Evolutionary conservation across 2,113 vertebrate species (phyloP).

Genomic region (Notothenia rossii): DNA sequence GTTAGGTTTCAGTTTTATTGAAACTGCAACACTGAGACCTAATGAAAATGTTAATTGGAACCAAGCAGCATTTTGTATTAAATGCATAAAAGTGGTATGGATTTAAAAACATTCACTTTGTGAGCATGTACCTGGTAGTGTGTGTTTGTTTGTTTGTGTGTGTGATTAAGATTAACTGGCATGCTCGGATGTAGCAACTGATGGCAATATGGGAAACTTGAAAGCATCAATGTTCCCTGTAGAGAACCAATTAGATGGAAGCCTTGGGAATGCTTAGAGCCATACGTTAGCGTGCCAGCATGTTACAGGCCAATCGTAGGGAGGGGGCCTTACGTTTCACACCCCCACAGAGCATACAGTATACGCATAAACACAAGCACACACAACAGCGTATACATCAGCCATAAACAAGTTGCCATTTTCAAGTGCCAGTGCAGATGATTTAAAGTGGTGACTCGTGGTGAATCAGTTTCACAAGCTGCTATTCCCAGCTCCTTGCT

Average conservation of each 20-base stretch:
- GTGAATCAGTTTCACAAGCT: not conserved
- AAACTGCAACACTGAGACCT: not conserved
- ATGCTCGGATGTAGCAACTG: conserved; percentile 37
- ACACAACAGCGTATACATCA: not conserved
- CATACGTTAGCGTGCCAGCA: conserved; percentile 50
- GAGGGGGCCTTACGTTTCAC: conserved; percentile 8
- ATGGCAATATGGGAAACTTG: conserved; percentile 37
- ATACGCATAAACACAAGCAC: not conserved
- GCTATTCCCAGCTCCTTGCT: conserved; percentile 22
- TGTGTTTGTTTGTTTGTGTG: conserved; percentile 43
- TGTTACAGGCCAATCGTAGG: conserved; percentile 31
- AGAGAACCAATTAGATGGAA: conserved; percentile 55
- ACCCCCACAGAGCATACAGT: not conserved
- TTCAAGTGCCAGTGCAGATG: conserved; percentile 16
- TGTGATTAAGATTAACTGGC: conserved; percentile 42
- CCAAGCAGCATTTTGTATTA: not conserved
- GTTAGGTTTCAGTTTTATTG: not conserved
- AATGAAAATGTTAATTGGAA: not conserved
- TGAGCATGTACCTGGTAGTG: not conserved
- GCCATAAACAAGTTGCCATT: conserved; percentile 16
- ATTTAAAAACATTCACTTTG: not conserved
- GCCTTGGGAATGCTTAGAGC: conserved; percentile 37
- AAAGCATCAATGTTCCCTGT: conserved; percentile 43
- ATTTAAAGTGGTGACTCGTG: conserved; percentile 18
- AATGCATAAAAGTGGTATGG: not conserved